Conservation (phyloP, 2,888 invertebrate genomes). For the Trichopoda pennipes region DNA sequence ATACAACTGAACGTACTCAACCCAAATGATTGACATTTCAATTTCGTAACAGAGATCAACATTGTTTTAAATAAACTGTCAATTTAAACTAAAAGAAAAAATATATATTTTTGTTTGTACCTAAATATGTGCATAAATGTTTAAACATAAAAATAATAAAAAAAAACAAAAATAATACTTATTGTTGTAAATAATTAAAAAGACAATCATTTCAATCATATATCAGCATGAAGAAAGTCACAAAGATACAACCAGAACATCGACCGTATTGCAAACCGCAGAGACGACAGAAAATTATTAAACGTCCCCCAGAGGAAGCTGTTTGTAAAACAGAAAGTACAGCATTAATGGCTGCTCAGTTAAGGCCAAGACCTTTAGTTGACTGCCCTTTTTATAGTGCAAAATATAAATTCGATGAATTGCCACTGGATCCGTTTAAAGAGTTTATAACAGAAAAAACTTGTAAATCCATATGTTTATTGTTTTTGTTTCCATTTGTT, state of each 20-base stretch:
- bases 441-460: constrained; percentile 76
- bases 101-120: constrained; percentile 3
- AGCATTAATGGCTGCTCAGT: constrained; percentile 61
- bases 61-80: constrained; percentile 38
- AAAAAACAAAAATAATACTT: constrained; percentile 18
- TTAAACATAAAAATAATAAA: not conserved
- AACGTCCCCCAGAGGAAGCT: constrained; percentile 49
- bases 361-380: constrained; percentile 73
- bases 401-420: constrained; percentile 77
- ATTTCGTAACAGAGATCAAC: constrained; percentile 35
- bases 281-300: constrained; percentile 62
- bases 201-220: not conserved
- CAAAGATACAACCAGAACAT: constrained; percentile 72
- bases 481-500: not conserved
- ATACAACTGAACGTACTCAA: constrained; percentile 40
- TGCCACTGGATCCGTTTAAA: constrained; percentile 80
- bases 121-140: not conserved
- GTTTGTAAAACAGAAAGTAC: constrained; percentile 54
- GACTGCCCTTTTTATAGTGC: constrained; percentile 79
- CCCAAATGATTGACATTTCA: constrained; percentile 39
- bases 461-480: constrained; percentile 70
- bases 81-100: constrained; percentile 51
- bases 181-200: constrained; percentile 7
- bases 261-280: constrained; percentile 74
- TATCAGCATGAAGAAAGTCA: constrained; percentile 67